phyloP scores from a whole-genome alignment of 1,140 invertebrate species.

The Psilanteris sp. region DNA sequence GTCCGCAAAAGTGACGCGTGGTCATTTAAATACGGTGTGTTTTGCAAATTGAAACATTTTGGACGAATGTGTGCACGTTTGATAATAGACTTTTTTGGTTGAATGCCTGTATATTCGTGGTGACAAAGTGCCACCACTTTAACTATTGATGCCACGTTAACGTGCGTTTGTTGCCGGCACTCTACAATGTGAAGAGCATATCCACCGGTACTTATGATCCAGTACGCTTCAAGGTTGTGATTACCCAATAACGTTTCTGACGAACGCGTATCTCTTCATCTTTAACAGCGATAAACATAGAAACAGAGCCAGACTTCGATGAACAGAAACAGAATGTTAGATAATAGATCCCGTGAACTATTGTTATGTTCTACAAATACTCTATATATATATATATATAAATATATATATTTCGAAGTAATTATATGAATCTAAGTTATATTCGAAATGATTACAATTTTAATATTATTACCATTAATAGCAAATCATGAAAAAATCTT shows the following conservation, averaged over 20 bases:
- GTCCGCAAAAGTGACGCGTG: no score
- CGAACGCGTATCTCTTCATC: constrained; percentile 66
- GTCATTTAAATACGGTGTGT: no score
- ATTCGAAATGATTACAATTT: no score
- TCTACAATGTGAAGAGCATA: constrained; percentile 57
- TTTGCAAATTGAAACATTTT: neutral
- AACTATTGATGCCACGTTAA: constrained; percentile 62
- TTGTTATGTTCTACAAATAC: constrained; percentile 26
- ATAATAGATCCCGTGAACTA: constrained; percentile 53
- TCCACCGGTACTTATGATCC: constrained; percentile 68
- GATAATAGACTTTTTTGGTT: constrained; percentile 8
- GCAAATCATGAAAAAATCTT: no score
- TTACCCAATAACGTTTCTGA: constrained; percentile 72
- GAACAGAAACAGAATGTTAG: constrained; percentile 58
- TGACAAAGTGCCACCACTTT: constrained; percentile 46
- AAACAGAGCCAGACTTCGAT: constrained; percentile 53
- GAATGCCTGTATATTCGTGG: constrained; percentile 29
- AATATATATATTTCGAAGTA: no score
- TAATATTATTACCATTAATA: no score
- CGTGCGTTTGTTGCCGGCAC: constrained; percentile 65
- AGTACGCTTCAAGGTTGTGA: constrained; percentile 71
- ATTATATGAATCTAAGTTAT: no score
- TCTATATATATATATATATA: neutral
- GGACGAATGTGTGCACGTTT: neutral
- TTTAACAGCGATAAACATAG: constrained; percentile 55